phyloP scores from a whole-genome alignment of 2,888 invertebrate species.

The Carcina quercana region DNA sequence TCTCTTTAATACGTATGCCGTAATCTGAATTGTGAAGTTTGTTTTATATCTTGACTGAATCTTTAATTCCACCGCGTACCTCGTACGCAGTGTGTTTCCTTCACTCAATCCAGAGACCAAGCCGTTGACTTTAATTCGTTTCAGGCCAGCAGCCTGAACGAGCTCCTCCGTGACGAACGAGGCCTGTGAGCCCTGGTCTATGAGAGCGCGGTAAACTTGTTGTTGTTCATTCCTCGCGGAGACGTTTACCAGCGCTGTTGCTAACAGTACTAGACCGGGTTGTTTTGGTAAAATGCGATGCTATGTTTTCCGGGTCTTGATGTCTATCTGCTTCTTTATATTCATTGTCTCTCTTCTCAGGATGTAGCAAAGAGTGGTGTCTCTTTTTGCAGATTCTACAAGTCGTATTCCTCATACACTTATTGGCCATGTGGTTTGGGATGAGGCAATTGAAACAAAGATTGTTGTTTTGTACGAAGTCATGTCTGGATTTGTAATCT shows the following conservation, averaged over 20 bases:
- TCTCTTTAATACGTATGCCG: conserved; percentile 2
- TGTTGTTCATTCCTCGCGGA: conserved; percentile 2
- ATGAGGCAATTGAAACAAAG: conserved; percentile 4
- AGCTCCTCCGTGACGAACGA: conserved; percentile 4
- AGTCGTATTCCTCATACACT: neutral
- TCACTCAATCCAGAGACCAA: conserved; percentile 1
- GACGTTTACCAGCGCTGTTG: conserved; percentile 3
- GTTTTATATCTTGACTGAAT: conserved; percentile 2
- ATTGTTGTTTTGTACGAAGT: neutral
- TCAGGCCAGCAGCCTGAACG: conserved; percentile 1
- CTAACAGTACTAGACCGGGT: conserved; percentile 4
- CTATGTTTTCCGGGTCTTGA: conserved; percentile 2
- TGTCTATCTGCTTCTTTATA: too few species aligned
- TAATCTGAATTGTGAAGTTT: conserved; percentile 1
- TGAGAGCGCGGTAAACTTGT: neutral
- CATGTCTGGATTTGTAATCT: neutral
- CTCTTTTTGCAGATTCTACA: conserved; percentile 1
- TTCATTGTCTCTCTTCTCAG: too few species aligned
- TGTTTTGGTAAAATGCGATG: conserved; percentile 3
- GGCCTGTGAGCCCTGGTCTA: conserved; percentile 11
- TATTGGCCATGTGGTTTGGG: neutral
- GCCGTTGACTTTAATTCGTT: neutral
- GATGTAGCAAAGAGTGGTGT: conserved; percentile 4
- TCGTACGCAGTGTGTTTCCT: neutral
- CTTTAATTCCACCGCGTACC: neutral